Evolutionary conservation across 1,140 invertebrate species (phyloP).

Genomic region (Halotydeus destructor): DNA sequence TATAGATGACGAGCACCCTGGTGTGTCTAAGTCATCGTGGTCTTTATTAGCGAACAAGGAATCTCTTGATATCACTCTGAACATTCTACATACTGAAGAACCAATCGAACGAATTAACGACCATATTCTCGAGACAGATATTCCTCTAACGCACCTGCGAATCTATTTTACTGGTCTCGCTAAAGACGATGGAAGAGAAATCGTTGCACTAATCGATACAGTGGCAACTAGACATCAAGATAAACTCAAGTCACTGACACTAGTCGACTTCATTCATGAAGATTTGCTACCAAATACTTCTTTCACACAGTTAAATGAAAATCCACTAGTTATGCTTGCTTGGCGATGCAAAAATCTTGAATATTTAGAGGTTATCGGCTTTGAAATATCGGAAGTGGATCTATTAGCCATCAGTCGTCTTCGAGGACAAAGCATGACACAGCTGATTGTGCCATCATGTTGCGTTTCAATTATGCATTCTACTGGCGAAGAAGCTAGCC

Average conservation of each 20-base stretch:
- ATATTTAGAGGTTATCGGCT: slow-evolving; percentile 41
- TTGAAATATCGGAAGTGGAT: slow-evolving; percentile 38
- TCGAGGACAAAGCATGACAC: slow-evolving; percentile 34
- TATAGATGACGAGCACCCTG: slow-evolving; percentile 35
- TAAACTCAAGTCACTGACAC: slow-evolving; percentile 40
- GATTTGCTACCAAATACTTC: slow-evolving; percentile 20
- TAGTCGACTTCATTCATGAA: slow-evolving; percentile 39
- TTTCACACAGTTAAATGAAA: slow-evolving; percentile 25
- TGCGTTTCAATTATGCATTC: slow-evolving; percentile 20
- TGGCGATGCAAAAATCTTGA: slow-evolving; percentile 46
- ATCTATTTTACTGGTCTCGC: slow-evolving; percentile 34
- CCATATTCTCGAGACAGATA: slow-evolving; percentile 38
- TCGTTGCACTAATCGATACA: slow-evolving; percentile 5
- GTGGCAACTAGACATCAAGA: slow-evolving; percentile 36
- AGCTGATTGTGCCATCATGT: slow-evolving; percentile 36
- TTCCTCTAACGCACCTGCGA: slow-evolving; percentile 50
- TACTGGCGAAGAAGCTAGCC: slow-evolving; percentile 1
- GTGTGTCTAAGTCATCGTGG: slow-evolving; percentile 42
- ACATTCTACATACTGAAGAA: slow-evolving; percentile 46
- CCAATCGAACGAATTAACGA: slow-evolving; percentile 37
- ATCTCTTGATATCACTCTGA: slow-evolving; percentile 40
- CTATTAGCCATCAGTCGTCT: slow-evolving; percentile 44
- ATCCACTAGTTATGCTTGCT: slow-evolving; percentile 48
- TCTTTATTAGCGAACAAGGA: slow-evolving; percentile 31
- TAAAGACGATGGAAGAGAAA: neutral